Evolutionary conservation across 2,888 invertebrate genomes (phyloP).

Genomic region (Tenthredo livida): DNA sequence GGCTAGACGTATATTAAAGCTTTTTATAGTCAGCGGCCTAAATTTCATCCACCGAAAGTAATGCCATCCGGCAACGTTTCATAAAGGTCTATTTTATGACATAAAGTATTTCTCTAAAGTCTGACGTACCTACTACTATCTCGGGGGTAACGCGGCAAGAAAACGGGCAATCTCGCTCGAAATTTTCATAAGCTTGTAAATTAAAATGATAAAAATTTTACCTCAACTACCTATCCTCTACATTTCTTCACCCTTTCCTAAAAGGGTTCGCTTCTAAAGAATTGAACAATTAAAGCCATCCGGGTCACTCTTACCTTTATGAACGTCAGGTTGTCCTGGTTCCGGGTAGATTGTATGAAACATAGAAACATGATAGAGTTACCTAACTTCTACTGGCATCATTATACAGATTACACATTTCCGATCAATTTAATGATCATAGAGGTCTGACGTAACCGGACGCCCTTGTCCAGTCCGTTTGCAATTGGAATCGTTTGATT

Average conservation of each 20-base stretch:
- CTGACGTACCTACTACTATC: constrained; percentile 4
- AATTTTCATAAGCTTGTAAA: constrained; percentile 24
- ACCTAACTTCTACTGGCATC: neutral
- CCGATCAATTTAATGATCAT: neutral
- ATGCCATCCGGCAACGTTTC: constrained; percentile 37
- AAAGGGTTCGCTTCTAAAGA: neutral
- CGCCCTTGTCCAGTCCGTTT: neutral
- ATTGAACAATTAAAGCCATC: neutral
- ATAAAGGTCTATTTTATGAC: constrained; percentile 44
- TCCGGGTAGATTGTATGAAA: constrained; percentile 56
- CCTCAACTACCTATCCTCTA: neutral
- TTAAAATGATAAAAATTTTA: constrained; percentile 18
- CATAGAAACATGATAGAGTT: constrained; percentile 15
- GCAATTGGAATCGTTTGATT: neutral
- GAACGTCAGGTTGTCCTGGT: constrained; percentile 86
- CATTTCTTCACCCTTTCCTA: neutral
- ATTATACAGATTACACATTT: neutral
- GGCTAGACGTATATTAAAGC: constrained; percentile 44
- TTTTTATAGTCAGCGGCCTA: constrained; percentile 27
- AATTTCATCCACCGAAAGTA: constrained; percentile 31
- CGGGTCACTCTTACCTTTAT: constrained; percentile 83
- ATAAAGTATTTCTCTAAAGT: constrained; percentile 38
- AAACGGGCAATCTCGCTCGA: neutral
- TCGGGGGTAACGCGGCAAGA: neutral
- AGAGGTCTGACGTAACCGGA: neutral